Conservation (phyloP, 2,888 invertebrate species). For the Drosophila borealis region DNA sequence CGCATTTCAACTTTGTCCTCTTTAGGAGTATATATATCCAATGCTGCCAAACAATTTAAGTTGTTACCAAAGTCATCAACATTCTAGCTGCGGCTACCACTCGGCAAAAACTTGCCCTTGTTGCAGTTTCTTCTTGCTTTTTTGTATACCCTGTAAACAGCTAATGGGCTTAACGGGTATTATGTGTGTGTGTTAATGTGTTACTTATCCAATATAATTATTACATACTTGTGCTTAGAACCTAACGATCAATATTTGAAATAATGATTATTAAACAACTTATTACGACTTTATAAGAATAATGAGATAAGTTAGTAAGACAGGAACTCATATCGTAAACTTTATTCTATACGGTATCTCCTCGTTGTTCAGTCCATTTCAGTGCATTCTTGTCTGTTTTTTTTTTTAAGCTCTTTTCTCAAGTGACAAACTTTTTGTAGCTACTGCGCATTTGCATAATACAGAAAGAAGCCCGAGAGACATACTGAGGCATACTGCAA, state of each 20-base stretch:
- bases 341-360: slow-evolving; percentile 7
- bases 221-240: background rate
- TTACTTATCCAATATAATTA: too few relatives aligned
- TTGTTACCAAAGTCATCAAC: slow-evolving; percentile 80
- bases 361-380: background rate
- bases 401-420: slow-evolving; percentile 22
- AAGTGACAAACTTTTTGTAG: slow-evolving; percentile 58
- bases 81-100: slow-evolving; percentile 60
- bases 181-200: background rate
- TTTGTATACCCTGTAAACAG: slow-evolving; percentile 1
- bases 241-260: background rate
- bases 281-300: too few relatives aligned
- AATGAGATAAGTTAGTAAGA: too few relatives aligned
- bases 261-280: too few relatives aligned
- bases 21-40: slow-evolving; percentile 37
- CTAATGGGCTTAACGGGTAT: background rate
- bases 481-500: slow-evolving; percentile 24
- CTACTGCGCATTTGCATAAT: slow-evolving; percentile 54
- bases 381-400: slow-evolving; percentile 9
- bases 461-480: slow-evolving; percentile 19
- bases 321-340: background rate
- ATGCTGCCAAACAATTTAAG: slow-evolving; percentile 78
- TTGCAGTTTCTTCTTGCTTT: slow-evolving; percentile 48
- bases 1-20: slow-evolving; percentile 67
- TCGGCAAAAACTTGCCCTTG: slow-evolving; percentile 57